Conservation (phyloP, 1,140 invertebrate genomes). For the Drosophila saltans region DNA sequence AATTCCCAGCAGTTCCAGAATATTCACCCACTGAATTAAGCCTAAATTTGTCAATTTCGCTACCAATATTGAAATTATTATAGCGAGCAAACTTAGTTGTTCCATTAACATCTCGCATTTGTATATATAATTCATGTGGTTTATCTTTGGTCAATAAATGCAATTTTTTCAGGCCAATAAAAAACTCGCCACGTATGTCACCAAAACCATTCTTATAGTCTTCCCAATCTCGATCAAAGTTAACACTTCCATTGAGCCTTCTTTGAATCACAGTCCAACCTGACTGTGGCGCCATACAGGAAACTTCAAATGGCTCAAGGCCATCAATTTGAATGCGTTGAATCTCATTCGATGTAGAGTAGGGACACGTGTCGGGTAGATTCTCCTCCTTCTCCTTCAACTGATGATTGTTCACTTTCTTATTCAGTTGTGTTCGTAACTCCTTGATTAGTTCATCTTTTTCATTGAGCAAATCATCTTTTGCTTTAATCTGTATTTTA, state of each 20-base stretch:
- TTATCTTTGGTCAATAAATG: constrained; percentile 84
- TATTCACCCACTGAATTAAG: constrained; percentile 86
- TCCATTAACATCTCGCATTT: constrained; percentile 85
- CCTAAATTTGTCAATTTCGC: constrained; percentile 86
- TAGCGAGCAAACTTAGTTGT: constrained; percentile 85
- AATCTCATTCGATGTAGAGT: neutral
- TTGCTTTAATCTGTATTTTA: neutral
- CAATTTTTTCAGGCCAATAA: constrained; percentile 85
- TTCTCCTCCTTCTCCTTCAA: neutral
- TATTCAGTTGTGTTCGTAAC: neutral
- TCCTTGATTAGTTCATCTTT: constrained; percentile 1
- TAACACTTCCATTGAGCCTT: constrained; percentile 85
- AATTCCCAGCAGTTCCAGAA: constrained; percentile 87
- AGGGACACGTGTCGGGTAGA: constrained; percentile 9
- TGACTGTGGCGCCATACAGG: constrained; percentile 65
- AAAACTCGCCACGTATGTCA: constrained; percentile 85
- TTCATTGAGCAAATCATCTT: neutral
- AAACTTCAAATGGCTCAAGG: constrained; percentile 3
- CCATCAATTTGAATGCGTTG: neutral
- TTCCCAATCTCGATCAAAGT: constrained; percentile 85
- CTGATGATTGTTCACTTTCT: no score
- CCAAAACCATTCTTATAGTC: constrained; percentile 87
- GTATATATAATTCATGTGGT: constrained; percentile 85
- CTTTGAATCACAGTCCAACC: constrained; percentile 87
- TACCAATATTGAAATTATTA: constrained; percentile 86